These are phyloP conservation scores for Bubalus kerabau DNA, from an alignment of 2,113 vertebrate species.

Conservation along the genomic window DNA sequence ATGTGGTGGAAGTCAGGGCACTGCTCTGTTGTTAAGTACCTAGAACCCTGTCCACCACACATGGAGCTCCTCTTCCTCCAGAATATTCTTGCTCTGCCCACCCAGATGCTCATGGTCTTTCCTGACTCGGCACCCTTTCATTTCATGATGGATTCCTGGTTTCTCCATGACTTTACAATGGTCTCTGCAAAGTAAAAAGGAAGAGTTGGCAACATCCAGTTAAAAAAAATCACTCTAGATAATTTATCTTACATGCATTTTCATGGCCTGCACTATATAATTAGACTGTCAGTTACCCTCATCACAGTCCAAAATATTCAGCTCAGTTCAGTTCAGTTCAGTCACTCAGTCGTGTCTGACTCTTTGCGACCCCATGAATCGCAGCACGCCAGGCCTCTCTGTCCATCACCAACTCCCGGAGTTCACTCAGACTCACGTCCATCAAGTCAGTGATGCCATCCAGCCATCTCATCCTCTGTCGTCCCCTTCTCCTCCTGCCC, in stretches of 20 bases:
- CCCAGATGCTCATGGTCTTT: background rate
- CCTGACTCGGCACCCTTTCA: background rate
- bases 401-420: too few species aligned
- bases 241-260: background rate
- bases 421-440: too few species aligned
- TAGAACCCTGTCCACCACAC: background rate
- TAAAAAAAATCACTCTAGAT: background rate
- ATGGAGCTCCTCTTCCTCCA: background rate
- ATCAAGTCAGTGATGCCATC: too few species aligned
- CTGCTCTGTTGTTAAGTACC: rapidly evolving
- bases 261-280: background rate
- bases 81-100: background rate
- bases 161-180: background rate
- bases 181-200: background rate
- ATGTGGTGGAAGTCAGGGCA: background rate
- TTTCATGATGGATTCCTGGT: background rate
- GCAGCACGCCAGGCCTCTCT: too few species aligned
- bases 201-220: background rate
- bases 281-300: background rate
- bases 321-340: too few species aligned
- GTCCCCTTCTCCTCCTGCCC: too few species aligned
- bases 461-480: too few species aligned
- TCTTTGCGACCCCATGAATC: too few species aligned
- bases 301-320: background rate
- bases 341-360: too few species aligned